phyloP scores from a whole-genome alignment of 2,113 vertebrate species.

The Podiceps cristatus region DNA sequence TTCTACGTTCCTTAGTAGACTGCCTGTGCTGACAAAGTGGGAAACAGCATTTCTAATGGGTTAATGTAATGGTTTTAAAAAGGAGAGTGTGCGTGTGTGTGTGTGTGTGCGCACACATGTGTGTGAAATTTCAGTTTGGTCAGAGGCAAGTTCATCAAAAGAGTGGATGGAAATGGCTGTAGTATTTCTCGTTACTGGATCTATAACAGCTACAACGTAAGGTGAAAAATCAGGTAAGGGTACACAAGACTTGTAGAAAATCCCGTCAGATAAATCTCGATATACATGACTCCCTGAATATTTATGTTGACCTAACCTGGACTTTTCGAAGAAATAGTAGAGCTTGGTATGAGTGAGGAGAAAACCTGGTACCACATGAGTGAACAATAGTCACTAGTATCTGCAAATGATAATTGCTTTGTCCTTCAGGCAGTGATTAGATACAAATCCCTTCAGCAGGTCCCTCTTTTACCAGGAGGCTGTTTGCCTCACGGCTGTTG shows the following conservation, averaged over 20 bases:
- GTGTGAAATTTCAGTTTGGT: background rate
- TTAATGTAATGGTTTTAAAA: background rate
- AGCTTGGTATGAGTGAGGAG: background rate
- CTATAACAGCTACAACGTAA: background rate
- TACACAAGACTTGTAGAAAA: background rate
- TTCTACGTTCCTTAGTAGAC: background rate
- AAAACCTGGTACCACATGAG: background rate
- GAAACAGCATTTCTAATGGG: background rate
- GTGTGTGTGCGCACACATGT: fast-evolving
- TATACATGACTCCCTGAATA: background rate
- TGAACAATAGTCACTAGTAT: background rate
- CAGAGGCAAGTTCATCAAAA: background rate
- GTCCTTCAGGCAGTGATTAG: background rate
- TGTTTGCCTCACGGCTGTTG: background rate
- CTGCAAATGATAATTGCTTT: background rate
- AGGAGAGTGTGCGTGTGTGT: fast-evolving
- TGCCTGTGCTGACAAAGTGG: background rate
- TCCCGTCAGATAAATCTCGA: background rate
- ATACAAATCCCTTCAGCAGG: background rate
- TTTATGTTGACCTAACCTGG: background rate
- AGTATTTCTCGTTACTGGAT: background rate
- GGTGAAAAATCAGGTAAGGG: background rate
- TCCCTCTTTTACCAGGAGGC: background rate
- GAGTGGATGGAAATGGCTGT: background rate
- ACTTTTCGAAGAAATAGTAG: background rate